These are phyloP conservation scores for Desmophyllum pertusum DNA, from an alignment of 92 coral and sea anemone species.

Conservation along the genomic window DNA sequence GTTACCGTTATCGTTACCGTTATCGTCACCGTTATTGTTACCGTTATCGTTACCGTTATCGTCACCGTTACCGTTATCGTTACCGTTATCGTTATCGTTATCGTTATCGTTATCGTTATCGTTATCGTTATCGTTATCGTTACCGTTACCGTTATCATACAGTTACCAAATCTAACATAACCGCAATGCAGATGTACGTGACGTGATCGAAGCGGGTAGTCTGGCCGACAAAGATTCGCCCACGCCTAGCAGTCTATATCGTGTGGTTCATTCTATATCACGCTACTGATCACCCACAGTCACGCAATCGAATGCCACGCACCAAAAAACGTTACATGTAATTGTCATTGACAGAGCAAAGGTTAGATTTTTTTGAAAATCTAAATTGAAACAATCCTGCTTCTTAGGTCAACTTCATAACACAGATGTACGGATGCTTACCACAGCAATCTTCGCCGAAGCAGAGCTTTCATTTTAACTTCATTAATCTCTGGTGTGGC, in stretches of 20 bases:
- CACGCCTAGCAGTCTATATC: not conserved
- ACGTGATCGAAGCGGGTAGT: not conserved
- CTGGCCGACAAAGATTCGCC: not conserved
- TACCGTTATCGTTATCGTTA: not conserved
- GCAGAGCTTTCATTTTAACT: slow-evolving; percentile 60
- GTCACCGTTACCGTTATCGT: not conserved
- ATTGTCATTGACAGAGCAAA: not conserved
- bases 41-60: no score
- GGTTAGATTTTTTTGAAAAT: not conserved
- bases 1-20: not conserved
- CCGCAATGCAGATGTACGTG: not conserved
- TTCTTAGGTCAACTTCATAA: not conserved
- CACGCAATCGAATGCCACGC: not conserved
- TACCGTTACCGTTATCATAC: no score
- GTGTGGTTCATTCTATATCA: no score
- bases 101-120: not conserved
- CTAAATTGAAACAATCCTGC: no score
- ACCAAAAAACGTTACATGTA: not conserved
- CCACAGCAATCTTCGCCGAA: slow-evolving; percentile 63
- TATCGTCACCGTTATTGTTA: not conserved
- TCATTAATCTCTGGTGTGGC: slow-evolving; percentile 41
- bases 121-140: not conserved
- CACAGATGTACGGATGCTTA: slow-evolving; percentile 35
- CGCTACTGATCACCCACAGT: not conserved
- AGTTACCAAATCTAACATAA: not conserved